A percentile compares a stretch with the other conserved stretches of the same genome.
Evolutionary conservation across 2,113 vertebrate genomes (phyloP).

Genomic region (Columba janthina): DNA sequence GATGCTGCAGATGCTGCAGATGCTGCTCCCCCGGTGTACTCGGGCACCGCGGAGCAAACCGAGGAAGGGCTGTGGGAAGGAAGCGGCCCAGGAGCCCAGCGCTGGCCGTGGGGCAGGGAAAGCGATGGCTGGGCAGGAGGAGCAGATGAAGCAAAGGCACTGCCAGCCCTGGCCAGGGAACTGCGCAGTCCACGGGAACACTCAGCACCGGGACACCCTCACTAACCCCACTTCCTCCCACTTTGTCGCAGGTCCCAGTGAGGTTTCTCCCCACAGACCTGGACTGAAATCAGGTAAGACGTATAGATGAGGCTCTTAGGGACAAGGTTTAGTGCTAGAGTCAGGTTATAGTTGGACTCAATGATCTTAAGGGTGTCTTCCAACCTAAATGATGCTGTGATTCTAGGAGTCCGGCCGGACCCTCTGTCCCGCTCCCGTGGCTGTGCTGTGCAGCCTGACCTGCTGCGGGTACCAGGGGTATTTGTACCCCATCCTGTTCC

Average conservation of each 20-base stretch:
- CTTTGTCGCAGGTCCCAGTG: constrained; percentile 75
- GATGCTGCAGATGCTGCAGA: not conserved
- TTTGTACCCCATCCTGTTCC: not conserved
- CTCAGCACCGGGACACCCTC: not conserved
- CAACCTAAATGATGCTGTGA: too few species aligned
- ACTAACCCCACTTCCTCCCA: not conserved
- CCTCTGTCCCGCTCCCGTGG: too few species aligned
- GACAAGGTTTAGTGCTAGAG: too few species aligned
- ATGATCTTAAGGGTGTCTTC: too few species aligned
- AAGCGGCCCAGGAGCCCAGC: not conserved
- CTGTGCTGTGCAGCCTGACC: too few species aligned
- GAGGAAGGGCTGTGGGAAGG: not conserved
- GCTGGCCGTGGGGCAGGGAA: not conserved
- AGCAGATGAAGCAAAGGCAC: not conserved
- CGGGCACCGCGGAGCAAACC: not conserved
- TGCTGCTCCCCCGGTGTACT: not conserved
- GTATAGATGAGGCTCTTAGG: too few species aligned
- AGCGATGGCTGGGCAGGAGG: fast-evolving
- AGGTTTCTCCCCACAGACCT: constrained; percentile 69
- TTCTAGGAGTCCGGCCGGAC: too few species aligned
- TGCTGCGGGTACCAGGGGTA: not conserved
- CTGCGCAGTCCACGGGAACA: fast-evolving
- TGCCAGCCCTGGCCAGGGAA: not conserved
- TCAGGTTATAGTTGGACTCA: too few species aligned
- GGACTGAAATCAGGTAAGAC: constrained; percentile 78